Evolutionary conservation across 2,888 invertebrate genomes (phyloP), one percentile per base, ranked within the genome.

Genomic region (Coelinius sp.): DNA sequence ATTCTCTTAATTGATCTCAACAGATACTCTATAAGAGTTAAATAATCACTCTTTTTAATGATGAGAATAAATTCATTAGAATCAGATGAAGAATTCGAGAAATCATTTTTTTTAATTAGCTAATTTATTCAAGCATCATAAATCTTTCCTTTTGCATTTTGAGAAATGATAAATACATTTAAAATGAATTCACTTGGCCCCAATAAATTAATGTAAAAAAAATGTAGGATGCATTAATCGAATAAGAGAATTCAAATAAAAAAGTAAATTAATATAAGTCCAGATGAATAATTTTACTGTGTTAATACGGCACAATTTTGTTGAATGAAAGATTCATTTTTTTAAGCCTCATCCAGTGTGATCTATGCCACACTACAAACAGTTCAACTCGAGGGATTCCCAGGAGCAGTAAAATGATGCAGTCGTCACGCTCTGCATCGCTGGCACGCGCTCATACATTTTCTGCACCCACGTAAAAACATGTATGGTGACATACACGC

Each of bases 401-500:
- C 59, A 59, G 35, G 59, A 59, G 59, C 56, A 56, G 56, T 35
- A 35, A 59, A 59, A 59, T 59, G 31, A 46, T 62, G 46, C 22
- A 44, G 41, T 59, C 59, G 70, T 71, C 66, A 66, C 70, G 66
- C 65, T 66, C 70, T 71, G 70, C 56, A 66, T 66, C 41, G 46
- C 46, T 59, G 59, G 49, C 71, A 67, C 67, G 67, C 67, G 71
- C 52, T 65, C 41, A 27, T 62, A 56, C 31, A 71, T 59, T 71
- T 67, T 67, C 62, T 41, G 62, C 63, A 71, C 71, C 67, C 71
- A 71, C 71, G 71, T 71, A 52, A 71, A 71, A 71, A 62, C 31
- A 49, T 52, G 46, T 70, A 62, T 62, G 17, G 59, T 44, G 27
- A 68, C 71, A 52, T 66, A 75, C 78, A 75, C 76, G 76, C 75